These are phyloP conservation scores for Romanogobio albipinnatus DNA, from an alignment of 2,113 vertebrate species.

Conservation along the genomic window DNA sequence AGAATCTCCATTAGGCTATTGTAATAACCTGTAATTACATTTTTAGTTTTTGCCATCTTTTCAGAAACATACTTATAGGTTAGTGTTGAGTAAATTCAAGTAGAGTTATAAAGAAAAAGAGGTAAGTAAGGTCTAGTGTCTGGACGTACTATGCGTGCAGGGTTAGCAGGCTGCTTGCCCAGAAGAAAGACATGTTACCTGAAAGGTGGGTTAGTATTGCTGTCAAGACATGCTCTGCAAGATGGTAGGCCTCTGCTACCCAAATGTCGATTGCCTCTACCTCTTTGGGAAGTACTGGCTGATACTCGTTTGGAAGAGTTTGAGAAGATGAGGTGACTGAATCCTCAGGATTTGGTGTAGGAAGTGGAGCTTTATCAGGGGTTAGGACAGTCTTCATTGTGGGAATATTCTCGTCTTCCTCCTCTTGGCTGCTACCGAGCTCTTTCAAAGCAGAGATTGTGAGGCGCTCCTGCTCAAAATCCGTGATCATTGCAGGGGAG, in stretches of 20 bases:
- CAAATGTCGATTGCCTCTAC: constrained; percentile 76
- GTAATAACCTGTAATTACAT: not conserved
- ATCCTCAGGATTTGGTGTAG: constrained; percentile 26
- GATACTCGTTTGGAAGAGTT: constrained; percentile 57
- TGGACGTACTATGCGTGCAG: constrained; percentile 60
- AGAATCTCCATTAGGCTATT: not conserved
- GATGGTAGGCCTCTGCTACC: constrained; percentile 80
- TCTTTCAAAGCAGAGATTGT: constrained; percentile 84
- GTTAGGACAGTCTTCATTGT: constrained; percentile 38
- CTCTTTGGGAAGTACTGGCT: constrained; percentile 68
- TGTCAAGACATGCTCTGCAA: constrained; percentile 80
- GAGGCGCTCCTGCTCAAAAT: constrained; percentile 83
- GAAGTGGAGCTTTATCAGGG: constrained; percentile 18
- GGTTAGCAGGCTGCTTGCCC: constrained; percentile 70
- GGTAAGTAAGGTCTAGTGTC: constrained; percentile 37
- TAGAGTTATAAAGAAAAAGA: constrained; percentile 16
- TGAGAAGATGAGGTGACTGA: constrained; percentile 50
- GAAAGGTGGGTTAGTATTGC: constrained; percentile 83
- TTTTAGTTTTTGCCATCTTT: not conserved
- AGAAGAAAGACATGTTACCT: constrained; percentile 79
- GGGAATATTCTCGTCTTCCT: constrained; percentile 56
- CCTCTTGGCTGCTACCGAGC: constrained; percentile 71
- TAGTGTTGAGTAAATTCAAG: not conserved
- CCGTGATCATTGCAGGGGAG: constrained; percentile 66
- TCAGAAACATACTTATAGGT: not conserved